Evolutionary conservation across 2,113 vertebrate genomes (phyloP), one percentile per base, ranked within the genome.

Genomic region (Bombycilla garrulus): DNA sequence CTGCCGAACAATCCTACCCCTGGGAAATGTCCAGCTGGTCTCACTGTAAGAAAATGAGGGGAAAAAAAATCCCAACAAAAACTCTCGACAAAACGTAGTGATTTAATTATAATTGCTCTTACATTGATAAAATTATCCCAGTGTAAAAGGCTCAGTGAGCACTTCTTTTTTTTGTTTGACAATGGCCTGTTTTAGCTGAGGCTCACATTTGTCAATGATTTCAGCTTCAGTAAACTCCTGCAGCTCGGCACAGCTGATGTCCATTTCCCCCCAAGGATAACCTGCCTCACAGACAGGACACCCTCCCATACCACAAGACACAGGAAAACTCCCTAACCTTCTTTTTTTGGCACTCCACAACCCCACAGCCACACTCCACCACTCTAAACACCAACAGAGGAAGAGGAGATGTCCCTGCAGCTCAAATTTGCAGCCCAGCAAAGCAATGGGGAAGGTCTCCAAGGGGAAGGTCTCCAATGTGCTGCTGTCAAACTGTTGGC

Each of bases 401-500:
- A 24, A 48, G 67, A 71, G 44, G 28, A 47, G 85, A 62, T 12
- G 23, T 20, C 48, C 29, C 2, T 72, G 64, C 51, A 61, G 23
- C 25, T 58, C 16, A 21, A 19, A 44, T 65, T 11, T 51, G 22
- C 45, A 86, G n/a, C 42, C 38, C 0, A 0, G 56, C 9, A 51
- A 45, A 50, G 10, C 35, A 72, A 6, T 57, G 26, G 36, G 10
- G 35, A 77, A 62, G 5, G 23, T 35, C 67, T 70, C 45, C 9
- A 24, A 16, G 3, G 3, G 10, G 35, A 77, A 62, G 5, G 23
- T 35, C 67, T 70, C 45, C 9, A 24, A 16, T 3, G 3, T 44
- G 54, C 5, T 45, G 42, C 35, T 50, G 53, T 29, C 61, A 86
- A 25, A 28, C 7, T 2, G 0, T 0, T 2, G 7, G 13, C 25